Percentiles rank a stretch among this genome's conserved stretches.
These are phyloP conservation scores for Oreochromis aureus DNA, from an alignment of 2,113 vertebrate species.

Conservation along the genomic window DNA sequence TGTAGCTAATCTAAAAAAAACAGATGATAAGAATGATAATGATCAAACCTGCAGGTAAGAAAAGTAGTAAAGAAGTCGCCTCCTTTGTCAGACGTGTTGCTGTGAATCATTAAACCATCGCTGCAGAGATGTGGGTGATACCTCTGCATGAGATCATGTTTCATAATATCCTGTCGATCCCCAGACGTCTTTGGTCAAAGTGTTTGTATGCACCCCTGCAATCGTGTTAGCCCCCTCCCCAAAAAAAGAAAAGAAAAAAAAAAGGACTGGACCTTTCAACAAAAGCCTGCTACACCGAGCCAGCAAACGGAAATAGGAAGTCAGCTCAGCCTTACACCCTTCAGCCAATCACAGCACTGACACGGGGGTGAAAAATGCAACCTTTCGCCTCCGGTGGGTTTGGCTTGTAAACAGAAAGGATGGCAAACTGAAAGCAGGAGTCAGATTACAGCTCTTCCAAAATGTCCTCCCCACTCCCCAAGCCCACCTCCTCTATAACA, in stretches of 20 bases:
- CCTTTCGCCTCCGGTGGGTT: constrained; percentile 41
- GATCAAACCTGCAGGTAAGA: constrained; percentile 32
- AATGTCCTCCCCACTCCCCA: constrained; percentile 19
- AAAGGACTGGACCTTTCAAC: constrained; percentile 29
- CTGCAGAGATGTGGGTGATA: constrained; percentile 8
- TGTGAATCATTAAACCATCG: not conserved
- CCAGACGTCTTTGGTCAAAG: not conserved
- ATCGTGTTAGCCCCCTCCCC: not conserved
- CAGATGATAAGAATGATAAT: not conserved
- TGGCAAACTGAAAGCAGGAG: constrained; percentile 63
- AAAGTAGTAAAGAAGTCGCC: constrained; percentile 7
- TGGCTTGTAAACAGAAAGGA: constrained; percentile 30
- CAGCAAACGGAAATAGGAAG: constrained; percentile 66
- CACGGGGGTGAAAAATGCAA: constrained; percentile 32
- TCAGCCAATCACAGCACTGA: constrained; percentile 33
- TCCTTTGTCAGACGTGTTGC: not conserved
- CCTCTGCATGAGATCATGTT: constrained; percentile 22
- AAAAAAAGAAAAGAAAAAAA: not conserved
- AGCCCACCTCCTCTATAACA: not conserved
- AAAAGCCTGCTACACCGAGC: constrained; percentile 50
- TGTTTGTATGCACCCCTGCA: not conserved
- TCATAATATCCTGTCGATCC: constrained; percentile 9
- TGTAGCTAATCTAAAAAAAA: not conserved
- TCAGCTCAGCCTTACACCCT: not conserved
- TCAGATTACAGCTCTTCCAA: constrained; percentile 57